Evolutionary conservation across 1,140 invertebrate species (phyloP).

Genomic region (Heterodera schachtii): DNA sequence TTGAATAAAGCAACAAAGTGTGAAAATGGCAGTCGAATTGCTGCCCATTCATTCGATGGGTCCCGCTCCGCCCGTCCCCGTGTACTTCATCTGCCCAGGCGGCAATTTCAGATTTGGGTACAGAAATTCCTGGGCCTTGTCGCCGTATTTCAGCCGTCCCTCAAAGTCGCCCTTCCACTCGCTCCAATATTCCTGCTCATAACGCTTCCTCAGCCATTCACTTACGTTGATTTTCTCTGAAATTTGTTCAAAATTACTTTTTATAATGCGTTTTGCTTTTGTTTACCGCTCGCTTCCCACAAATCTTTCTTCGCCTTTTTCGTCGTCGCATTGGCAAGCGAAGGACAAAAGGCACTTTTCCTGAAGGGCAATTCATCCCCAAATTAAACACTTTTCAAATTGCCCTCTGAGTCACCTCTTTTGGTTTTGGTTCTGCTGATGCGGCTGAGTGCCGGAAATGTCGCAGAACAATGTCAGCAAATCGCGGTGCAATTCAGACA

Average conservation of each 20-base stretch:
- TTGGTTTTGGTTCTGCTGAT: neutral
- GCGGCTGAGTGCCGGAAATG: constrained; percentile 1
- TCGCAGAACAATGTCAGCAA: constrained; percentile 18
- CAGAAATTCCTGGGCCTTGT: constrained; percentile 30
- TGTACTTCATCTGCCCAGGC: constrained; percentile 14
- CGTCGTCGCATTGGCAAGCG: neutral
- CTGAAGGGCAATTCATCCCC: neutral
- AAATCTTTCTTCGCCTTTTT: neutral
- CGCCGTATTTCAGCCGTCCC: constrained; percentile 32
- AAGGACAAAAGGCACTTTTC: neutral
- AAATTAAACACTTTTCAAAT: neutral
- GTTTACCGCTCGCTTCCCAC: constrained; percentile 11
- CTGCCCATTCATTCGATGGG: constrained; percentile 22
- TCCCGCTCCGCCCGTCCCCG: constrained; percentile 21
- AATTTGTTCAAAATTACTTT: neutral
- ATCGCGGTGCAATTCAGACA: constrained; percentile 14
- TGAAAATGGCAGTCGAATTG: neutral
- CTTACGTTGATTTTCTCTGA: constrained; percentile 17
- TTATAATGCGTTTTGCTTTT: constrained; percentile 5
- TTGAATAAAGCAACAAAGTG: neutral
- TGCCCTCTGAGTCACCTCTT: neutral
- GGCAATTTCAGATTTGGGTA: constrained; percentile 31
- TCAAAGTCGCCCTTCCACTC: constrained; percentile 30
- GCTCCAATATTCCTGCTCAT: constrained; percentile 21
- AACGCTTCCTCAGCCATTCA: constrained; percentile 22